Conservation (phyloP, 2,113 vertebrate species). For the Mesocricetus auratus region DNA sequence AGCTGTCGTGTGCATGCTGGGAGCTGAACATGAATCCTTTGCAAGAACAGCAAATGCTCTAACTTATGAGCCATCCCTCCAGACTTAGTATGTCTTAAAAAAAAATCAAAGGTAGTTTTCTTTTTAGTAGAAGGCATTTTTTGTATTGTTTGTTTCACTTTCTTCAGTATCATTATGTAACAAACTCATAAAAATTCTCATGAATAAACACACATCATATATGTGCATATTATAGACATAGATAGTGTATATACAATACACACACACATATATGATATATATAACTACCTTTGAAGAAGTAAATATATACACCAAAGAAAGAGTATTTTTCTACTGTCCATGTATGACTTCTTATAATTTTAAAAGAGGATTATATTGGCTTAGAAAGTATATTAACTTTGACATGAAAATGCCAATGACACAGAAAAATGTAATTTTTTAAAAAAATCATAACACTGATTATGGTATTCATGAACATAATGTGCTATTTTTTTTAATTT, state of each 20-base stretch:
- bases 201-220: not conserved
- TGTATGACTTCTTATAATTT: not conserved
- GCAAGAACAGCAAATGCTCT: not conserved
- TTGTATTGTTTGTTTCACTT: not conserved
- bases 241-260: not conserved
- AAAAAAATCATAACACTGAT: constrained; percentile 35
- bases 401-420: constrained; percentile 32
- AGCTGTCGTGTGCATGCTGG: not conserved
- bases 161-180: not conserved
- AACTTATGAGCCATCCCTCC: not conserved
- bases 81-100: not conserved
- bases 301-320: not conserved
- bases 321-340: not conserved
- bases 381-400: not conserved
- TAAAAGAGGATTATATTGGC: not conserved
- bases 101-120: not conserved
- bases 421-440: constrained; percentile 8
- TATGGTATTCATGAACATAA: constrained; percentile 17
- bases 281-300: not conserved
- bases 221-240: not conserved
- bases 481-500: constrained; percentile 20
- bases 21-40: not conserved
- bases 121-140: constrained; percentile 12
- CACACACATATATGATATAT: no score
- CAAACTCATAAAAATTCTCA: not conserved